Base-by-base conservation (phyloP, 2,888 invertebrate species). In the Teleogryllus oceanicus region DNA sequence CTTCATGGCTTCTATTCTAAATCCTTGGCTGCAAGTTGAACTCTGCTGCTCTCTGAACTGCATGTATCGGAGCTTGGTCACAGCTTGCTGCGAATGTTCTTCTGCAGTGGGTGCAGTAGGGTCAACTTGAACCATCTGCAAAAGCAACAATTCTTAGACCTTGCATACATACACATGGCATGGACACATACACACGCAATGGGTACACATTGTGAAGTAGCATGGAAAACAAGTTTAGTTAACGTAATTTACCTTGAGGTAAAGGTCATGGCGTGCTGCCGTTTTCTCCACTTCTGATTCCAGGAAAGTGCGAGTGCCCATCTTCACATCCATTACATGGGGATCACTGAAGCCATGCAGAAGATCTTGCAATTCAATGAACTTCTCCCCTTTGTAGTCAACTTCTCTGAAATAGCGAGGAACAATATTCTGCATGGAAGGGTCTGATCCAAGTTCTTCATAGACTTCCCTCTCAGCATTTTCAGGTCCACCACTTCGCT, bases 11-110 rank as follows among this genome's bases (percentile, higher is more conserved):
- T 99, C 99, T 84, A 99, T 96, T 84, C 99, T 90, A 87, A 99
- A 99, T 5, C 98, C 98, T 85, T 96, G 94, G 81, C 93, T 92
- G 82, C 96, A 95, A 0, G 97, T 95, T 4, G 97, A 97, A 82
- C 97, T 97, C 86, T 96, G 94, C 83, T 94, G 91, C 88, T 99
- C 98, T 80, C 98, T 90, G 88, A 97, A 97, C 85, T 96, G 93
- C 98, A 98, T 98, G 88, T 99, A 99, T 74, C 98, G 92, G 84
- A 98, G 89, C 88, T 99, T 99, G 13, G 98, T 98, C 76, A 99
- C 94, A 18, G 97, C 96, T 84, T 93, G 91, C 11, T 90, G 89
- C 76, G 90, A 89, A 85, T 94, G 94, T 86, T 99, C 99, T 81
- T 94, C 93, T 78, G 89, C 88, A 11, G 95, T 96, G 37, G 98